Conservation (phyloP, 1,140 invertebrate genomes). For the Chironomus tepperi region DNA sequence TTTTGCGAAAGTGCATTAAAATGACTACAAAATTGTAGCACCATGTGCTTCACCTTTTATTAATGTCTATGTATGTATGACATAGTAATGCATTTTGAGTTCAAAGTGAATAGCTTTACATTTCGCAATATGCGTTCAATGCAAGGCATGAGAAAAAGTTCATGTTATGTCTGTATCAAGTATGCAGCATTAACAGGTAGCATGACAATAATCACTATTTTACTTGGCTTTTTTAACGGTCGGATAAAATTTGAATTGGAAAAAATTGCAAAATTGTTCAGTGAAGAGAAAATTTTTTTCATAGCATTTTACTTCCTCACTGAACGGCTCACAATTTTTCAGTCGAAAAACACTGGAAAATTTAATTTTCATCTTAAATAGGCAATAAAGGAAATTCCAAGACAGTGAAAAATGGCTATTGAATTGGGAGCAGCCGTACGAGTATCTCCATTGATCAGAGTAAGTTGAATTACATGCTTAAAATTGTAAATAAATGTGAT, state of each 20-base stretch:
- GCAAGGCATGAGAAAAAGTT: too few species aligned
- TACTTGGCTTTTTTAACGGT: too few species aligned
- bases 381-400: neutral
- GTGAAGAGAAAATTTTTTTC: neutral
- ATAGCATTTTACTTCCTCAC: neutral
- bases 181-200: too few species aligned
- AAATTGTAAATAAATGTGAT: constrained; percentile 27
- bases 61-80: neutral
- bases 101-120: neutral
- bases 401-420: constrained; percentile 42
- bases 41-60: neutral
- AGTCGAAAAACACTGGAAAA: constrained; percentile 13
- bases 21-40: neutral
- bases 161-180: too few species aligned
- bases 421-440: constrained; percentile 52
- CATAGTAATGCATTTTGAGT: neutral
- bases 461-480: constrained; percentile 37
- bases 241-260: too few species aligned
- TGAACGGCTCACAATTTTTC: neutral
- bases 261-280: too few species aligned
- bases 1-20: constrained; percentile 11
- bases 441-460: constrained; percentile 64
- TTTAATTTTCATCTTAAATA: neutral
- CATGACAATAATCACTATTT: too few species aligned
- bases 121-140: too few species aligned